Evolutionary conservation across 2,888 invertebrate genomes (phyloP).

Genomic region (Smittia aterrima): DNA sequence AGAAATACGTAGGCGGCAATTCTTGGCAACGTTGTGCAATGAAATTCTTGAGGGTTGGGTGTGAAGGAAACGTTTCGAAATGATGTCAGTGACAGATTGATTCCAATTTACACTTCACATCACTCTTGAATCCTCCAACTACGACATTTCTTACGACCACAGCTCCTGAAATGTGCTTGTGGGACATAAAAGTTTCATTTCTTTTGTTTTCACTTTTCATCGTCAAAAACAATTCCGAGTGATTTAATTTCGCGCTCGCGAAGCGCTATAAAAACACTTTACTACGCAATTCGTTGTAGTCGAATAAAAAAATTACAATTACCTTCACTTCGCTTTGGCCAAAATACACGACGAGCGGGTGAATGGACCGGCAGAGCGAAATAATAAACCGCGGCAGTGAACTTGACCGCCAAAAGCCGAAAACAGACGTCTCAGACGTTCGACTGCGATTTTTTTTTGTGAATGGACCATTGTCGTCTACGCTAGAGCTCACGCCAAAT

Average conservation of each 20-base stretch:
- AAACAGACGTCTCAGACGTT: conserved; percentile 14
- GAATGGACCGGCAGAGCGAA: conserved; percentile 34
- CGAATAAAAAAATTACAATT: conserved; percentile 10
- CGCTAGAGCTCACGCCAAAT: conserved; percentile 12
- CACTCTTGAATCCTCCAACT: too few relatives aligned
- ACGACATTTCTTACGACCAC: too few relatives aligned
- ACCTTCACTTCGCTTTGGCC: conserved; percentile 20
- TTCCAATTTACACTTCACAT: too few relatives aligned
- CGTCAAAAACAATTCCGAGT: background rate
- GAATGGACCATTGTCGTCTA: conserved; percentile 31
- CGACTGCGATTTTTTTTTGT: conserved; percentile 27
- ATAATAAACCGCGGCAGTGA: conserved; percentile 33
- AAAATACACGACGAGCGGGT: background rate
- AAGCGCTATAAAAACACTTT: conserved; percentile 2
- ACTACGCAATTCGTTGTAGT: conserved; percentile 22
- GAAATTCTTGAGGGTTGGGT: background rate
- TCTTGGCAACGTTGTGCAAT: background rate
- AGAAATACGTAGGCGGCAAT: background rate
- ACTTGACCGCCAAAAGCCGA: conserved; percentile 37
- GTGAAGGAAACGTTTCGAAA: too few relatives aligned
- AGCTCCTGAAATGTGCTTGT: too few relatives aligned
- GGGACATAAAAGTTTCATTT: conserved; percentile 6
- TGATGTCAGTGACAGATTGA: too few relatives aligned
- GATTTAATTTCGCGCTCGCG: background rate
- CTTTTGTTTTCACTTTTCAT: conserved; percentile 26